Conservation (phyloP, 2,113 vertebrate genomes). For the Malurus elegans region DNA sequence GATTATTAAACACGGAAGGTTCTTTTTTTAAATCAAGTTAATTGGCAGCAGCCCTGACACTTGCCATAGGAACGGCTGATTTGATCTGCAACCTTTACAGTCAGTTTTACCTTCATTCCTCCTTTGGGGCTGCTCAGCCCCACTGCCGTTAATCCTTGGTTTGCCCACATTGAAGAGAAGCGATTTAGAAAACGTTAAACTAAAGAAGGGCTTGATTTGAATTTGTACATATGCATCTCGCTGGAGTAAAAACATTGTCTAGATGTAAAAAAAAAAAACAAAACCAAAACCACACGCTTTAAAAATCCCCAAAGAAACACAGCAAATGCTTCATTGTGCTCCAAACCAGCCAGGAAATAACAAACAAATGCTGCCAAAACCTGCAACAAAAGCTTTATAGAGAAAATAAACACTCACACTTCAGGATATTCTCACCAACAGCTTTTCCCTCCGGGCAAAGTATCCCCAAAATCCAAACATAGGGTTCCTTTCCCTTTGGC, state of each 20-base stretch:
- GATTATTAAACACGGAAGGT: conserved; percentile 30
- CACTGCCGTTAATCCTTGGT: not conserved
- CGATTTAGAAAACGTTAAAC: not conserved
- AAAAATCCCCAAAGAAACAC: not conserved
- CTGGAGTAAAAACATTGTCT: not conserved
- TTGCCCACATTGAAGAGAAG: not conserved
- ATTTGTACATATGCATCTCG: not conserved
- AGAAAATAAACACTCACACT: not conserved
- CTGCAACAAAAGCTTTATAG: not conserved
- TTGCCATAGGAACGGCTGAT: not conserved
- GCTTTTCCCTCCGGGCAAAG: not conserved
- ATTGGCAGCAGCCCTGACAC: conserved; percentile 21
- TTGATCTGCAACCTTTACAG: not conserved
- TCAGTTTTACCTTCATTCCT: not conserved
- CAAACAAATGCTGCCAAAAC: not conserved
- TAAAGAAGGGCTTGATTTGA: not conserved
- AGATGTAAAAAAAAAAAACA: not conserved
- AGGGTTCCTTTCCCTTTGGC: not conserved
- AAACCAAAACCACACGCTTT: not conserved
- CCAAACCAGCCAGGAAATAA: not conserved
- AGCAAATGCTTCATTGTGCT: not conserved
- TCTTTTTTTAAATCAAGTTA: conserved; percentile 20
- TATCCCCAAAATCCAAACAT: not conserved
- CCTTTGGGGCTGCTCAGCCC: conserved; percentile 7
- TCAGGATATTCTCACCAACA: not conserved